Evolutionary conservation across 2,113 vertebrate genomes (phyloP).

Genomic region (Dasypus novemcinctus): DNA sequence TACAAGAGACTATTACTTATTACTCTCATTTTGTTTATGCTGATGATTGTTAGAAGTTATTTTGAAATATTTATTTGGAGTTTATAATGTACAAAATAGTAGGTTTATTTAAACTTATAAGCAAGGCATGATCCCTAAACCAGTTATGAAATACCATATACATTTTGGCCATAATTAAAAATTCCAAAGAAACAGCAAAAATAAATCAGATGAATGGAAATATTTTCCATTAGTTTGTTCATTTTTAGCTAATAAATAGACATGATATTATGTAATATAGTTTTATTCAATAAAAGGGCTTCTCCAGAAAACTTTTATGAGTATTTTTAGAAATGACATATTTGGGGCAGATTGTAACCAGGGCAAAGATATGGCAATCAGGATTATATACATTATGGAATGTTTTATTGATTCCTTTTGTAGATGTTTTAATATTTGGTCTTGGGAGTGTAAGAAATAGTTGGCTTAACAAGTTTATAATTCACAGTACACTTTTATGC

Average conservation of each 20-base stretch:
- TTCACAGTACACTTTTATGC: not conserved
- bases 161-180: not conserved
- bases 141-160: not conserved
- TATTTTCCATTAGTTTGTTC: not conserved
- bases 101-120: not conserved
- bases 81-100: not conserved
- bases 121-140: not conserved
- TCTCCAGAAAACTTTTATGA: not conserved
- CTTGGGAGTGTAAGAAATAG: fast-evolving
- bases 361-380: not conserved
- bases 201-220: not conserved
- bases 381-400: not conserved
- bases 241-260: not conserved
- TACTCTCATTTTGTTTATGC: not conserved
- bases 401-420: not conserved
- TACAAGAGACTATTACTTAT: not conserved
- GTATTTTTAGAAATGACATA: not conserved
- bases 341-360: not conserved
- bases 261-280: too few species aligned
- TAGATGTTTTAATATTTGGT: not conserved
- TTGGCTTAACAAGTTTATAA: not conserved
- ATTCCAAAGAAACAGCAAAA: not conserved
- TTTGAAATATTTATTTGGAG: constrained; percentile 2
- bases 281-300: not conserved
- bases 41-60: not conserved